phyloP scores from a whole-genome alignment of 2,888 invertebrate genomes.

The Cryptocheilus praepositus region DNA sequence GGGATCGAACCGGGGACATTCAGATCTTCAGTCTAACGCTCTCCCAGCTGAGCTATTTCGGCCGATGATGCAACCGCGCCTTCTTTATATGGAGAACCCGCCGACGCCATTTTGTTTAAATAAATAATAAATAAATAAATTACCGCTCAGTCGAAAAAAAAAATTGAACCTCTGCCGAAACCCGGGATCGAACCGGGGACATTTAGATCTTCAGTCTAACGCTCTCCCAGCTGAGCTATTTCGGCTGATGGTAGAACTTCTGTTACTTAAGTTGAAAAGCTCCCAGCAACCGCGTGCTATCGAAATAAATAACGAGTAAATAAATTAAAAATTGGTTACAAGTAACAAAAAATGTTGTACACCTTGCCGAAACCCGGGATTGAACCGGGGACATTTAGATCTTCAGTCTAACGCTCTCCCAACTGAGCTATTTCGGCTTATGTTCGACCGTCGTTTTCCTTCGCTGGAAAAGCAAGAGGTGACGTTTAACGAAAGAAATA shows the following conservation, averaged over 20 bases:
- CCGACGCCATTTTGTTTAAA: too few species aligned
- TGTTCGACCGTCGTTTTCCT: background rate
- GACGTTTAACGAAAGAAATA: too few species aligned
- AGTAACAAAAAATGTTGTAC: slow-evolving; percentile 21
- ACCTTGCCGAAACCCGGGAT: slow-evolving; percentile 51
- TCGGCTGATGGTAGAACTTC: slow-evolving; percentile 24
- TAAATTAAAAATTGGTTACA: too few species aligned
- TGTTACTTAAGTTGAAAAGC: background rate
- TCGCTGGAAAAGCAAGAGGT: too few species aligned
- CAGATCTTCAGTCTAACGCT: slow-evolving; percentile 57
- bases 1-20: slow-evolving; percentile 57
- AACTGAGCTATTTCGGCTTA: slow-evolving; percentile 57
- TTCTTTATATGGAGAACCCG: too few species aligned
- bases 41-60: slow-evolving; percentile 55
- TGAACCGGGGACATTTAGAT: slow-evolving; percentile 54
- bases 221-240: slow-evolving; percentile 52
- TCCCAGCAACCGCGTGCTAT: too few species aligned
- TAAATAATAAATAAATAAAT: too few species aligned
- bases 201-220: slow-evolving; percentile 57
- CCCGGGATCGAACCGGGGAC: slow-evolving; percentile 57
- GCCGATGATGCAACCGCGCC: slow-evolving; percentile 17
- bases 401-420: slow-evolving; percentile 55
- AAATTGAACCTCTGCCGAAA: slow-evolving; percentile 45
- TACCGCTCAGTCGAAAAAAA: slow-evolving; percentile 16
- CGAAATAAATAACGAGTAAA: too few species aligned